Base-by-base conservation (phyloP, 2,113 vertebrate genomes). In the Euleptes europaea region DNA sequence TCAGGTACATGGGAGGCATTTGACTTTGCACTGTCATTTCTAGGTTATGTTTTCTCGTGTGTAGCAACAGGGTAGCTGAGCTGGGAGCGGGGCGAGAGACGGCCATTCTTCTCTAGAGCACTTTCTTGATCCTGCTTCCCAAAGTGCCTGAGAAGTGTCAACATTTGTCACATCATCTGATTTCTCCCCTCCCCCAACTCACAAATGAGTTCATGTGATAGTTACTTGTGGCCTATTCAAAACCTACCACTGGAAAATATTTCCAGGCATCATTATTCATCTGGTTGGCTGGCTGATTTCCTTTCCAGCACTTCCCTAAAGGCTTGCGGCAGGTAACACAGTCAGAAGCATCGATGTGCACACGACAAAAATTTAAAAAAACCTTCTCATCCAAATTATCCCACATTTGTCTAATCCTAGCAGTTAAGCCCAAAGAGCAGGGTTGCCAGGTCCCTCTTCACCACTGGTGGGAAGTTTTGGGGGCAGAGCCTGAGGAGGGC, bases 121-220 rank as follows among this genome's bases (percentile, higher is more conserved):
- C 42, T 76, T 0, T 35, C 14, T 70, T 75, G 78, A 26, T 76
- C 19, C 85, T 31, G 63, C 28, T 73, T 88, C 85, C 38, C 80
- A 82, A 82, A 86, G 66, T 78, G 83, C 85, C 90, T 92, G 89
- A 90, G 38, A 85, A 74, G 75, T 86, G 40, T 66, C 75, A n/a
- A 76, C 87, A 47, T 15, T 23, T 11, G 35, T 23, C 57, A 91
- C 31, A 76, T 84, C 73, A 89, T 57, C 51, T 74, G 90, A 66
- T 81, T 44, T 44, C 44, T 44, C 4, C 26, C 60, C 2, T 23
- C 23, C 5, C 26, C 23, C 4, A 54, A 63, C 60, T 9, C 70
- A n/a, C 54, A 89, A 88, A 72, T 84, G 54, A 74, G 74, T 87
- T 33, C 73, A 78, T 83, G 11, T 67, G 31, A 38, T 63, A 23